Percentiles rank a stretch among this genome's conserved stretches.
phyloP scores from a whole-genome alignment of 1,140 invertebrate genomes.

The Euschistus heros region DNA sequence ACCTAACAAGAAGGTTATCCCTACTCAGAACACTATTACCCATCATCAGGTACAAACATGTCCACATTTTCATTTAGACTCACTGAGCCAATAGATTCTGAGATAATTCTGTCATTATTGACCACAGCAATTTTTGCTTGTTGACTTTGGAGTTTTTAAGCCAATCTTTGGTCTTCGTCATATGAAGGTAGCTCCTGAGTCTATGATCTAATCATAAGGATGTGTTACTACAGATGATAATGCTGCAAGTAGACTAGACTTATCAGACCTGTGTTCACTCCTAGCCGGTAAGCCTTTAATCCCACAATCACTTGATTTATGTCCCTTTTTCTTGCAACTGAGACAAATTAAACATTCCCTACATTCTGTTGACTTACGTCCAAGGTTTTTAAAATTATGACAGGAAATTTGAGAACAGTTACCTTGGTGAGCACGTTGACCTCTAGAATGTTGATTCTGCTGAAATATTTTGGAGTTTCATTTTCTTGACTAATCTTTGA shows the following conservation, averaged over 20 bases:
- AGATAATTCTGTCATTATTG: constrained; percentile 1
- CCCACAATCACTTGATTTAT: not conserved
- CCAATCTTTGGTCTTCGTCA: constrained; percentile 3
- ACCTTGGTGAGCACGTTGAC: too few species aligned
- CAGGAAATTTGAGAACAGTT: not conserved
- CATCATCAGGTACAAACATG: too few species aligned
- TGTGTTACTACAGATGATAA: too few species aligned
- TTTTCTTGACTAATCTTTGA: not conserved
- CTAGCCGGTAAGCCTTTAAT: not conserved
- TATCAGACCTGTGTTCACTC: not conserved
- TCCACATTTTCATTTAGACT: too few species aligned
- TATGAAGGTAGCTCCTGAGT: not conserved
- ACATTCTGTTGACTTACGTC: not conserved
- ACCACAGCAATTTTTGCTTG: constrained; percentile 4
- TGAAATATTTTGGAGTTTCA: not conserved
- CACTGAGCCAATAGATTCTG: too few species aligned
- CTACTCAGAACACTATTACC: not conserved
- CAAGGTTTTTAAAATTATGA: not conserved
- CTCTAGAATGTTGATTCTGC: too few species aligned
- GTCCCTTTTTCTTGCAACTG: constrained; percentile 6
- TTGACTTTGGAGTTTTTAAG: not conserved
- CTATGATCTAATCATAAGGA: constrained; percentile 9
- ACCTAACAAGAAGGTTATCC: not conserved
- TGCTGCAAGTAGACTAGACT: not conserved
- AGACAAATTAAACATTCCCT: not conserved